Percentiles rank a stretch among this genome's conserved stretches.
Conservation (phyloP, 2,797 vertebrate species). For the Eurystomus glaucurus region DNA sequence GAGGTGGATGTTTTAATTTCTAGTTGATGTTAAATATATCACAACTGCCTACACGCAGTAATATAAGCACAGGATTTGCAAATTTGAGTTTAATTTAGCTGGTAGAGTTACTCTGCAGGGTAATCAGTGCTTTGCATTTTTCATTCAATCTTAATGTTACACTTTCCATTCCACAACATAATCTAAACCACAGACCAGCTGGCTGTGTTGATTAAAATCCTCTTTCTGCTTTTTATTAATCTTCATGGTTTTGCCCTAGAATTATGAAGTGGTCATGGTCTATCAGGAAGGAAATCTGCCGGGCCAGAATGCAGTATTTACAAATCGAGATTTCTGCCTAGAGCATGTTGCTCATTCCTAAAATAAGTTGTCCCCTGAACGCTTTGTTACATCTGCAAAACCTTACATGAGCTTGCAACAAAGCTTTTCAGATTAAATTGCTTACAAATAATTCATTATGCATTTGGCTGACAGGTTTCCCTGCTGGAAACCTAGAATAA, state of each 20-base stretch:
- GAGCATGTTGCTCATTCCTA: neutral
- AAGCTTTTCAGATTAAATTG: neutral
- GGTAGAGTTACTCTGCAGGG: neutral
- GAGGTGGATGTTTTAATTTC: neutral
- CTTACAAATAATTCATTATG: constrained; percentile 4
- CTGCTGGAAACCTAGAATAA: neutral
- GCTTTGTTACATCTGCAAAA: neutral
- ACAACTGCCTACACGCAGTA: neutral
- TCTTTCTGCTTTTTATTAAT: constrained; percentile 64
- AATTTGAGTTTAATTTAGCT: constrained; percentile 48
- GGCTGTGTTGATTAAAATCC: constrained; percentile 67
- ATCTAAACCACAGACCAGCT: constrained; percentile 63
- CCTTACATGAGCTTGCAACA: neutral
- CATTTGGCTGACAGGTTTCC: neutral
- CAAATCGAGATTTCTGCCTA: constrained; percentile 20
- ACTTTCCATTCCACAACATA: constrained; percentile 19
- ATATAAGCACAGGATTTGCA: constrained; percentile 17
- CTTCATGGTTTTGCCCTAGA: constrained; percentile 58
- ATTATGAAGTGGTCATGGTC: constrained; percentile 51
- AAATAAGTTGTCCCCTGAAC: neutral
- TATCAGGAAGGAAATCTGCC: constrained; percentile 39
- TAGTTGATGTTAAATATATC: constrained; percentile 3
- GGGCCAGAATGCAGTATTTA: constrained; percentile 11
- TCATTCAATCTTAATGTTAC: constrained; percentile 52
- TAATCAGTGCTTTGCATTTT: constrained; percentile 46